A percentile compares a stretch with the other conserved stretches of the same genome.
Conservation (phyloP, 2,797 vertebrate genomes). For the Channa striata region DNA sequence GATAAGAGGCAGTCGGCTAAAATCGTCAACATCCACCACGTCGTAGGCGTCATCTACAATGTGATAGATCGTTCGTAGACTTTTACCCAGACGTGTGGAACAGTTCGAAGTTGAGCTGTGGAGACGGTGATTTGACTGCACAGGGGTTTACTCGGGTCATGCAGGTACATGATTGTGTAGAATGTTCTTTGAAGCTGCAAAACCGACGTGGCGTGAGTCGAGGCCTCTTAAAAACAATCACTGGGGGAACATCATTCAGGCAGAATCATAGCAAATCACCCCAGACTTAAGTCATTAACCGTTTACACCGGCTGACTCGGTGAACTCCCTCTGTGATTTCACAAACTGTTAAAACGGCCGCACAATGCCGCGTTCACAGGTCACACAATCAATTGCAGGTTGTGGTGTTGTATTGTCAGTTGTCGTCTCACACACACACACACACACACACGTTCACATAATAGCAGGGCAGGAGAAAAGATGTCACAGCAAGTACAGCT, state of each 20-base stretch:
- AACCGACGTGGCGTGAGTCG: conserved; percentile 10
- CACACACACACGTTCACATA: no score
- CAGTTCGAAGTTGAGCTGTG: conserved; percentile 8
- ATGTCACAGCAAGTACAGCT: conserved; percentile 13
- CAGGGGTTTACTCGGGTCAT: not conserved
- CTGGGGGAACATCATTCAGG: not conserved
- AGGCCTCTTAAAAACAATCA: conserved; percentile 16
- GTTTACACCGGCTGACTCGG: conserved; percentile 5
- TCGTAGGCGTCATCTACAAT: conserved; percentile 16
- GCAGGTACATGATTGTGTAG: not conserved
- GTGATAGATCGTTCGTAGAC: conserved; percentile 20
- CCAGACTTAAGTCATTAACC: conserved; percentile 3
- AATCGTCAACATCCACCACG: conserved; percentile 7
- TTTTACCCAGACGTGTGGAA: conserved; percentile 11
- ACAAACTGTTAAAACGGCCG: conserved; percentile 25
- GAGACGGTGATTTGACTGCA: conserved; percentile 17
- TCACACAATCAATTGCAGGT: conserved; percentile 8
- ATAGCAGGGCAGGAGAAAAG: conserved; percentile 27
- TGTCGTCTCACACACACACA: not conserved
- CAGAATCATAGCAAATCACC: conserved; percentile 9
- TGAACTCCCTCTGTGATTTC: not conserved
- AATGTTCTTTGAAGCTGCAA: conserved; percentile 9
- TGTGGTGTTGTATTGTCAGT: not conserved
- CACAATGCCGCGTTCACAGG: conserved; percentile 6
- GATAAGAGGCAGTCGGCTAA: not conserved